Percentiles rank a stretch among this genome's conserved stretches.
Evolutionary conservation across 2,888 invertebrate species (phyloP).

Genomic region (Microplitis manilae): DNA sequence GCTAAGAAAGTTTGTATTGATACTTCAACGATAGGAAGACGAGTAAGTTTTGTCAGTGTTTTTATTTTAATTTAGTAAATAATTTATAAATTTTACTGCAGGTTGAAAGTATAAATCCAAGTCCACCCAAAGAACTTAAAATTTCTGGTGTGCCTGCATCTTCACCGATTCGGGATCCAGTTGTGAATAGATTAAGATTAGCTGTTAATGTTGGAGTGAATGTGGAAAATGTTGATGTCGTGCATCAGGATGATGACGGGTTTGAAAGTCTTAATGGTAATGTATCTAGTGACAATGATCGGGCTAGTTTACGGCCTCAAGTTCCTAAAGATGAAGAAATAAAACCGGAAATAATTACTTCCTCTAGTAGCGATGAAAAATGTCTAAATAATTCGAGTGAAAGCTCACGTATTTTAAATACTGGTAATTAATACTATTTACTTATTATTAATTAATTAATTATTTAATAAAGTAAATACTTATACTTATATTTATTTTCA

Average conservation of each 20-base stretch:
- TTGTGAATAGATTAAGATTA: conserved; percentile 12
- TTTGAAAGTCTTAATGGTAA: conserved; percentile 90
- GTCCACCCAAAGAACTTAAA: not conserved
- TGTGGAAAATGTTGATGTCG: conserved; percentile 54
- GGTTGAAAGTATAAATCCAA: not conserved
- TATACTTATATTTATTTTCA: not conserved
- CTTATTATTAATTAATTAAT: not conserved
- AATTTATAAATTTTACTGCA: too few species aligned
- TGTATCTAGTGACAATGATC: conserved; percentile 81
- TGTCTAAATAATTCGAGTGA: not conserved
- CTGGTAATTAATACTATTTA: not conserved
- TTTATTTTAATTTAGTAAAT: not conserved
- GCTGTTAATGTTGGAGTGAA: conserved; percentile 55
- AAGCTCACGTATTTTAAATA: not conserved
- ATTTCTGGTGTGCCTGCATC: not conserved
- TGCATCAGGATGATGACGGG: conserved; percentile 81
- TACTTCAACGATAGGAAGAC: conserved; percentile 33
- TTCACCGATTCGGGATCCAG: not conserved
- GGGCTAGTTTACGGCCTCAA: conserved; percentile 62
- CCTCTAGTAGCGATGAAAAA: conserved; percentile 38
- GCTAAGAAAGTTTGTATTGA: conserved; percentile 66
- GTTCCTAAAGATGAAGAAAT: conserved; percentile 21
- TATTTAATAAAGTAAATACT: not conserved
- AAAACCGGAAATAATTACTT: conserved; percentile 5
- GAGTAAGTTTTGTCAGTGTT: not conserved